Evolutionary conservation across 2,113 vertebrate genomes (phyloP).

Genomic region (Struthio camelus): DNA sequence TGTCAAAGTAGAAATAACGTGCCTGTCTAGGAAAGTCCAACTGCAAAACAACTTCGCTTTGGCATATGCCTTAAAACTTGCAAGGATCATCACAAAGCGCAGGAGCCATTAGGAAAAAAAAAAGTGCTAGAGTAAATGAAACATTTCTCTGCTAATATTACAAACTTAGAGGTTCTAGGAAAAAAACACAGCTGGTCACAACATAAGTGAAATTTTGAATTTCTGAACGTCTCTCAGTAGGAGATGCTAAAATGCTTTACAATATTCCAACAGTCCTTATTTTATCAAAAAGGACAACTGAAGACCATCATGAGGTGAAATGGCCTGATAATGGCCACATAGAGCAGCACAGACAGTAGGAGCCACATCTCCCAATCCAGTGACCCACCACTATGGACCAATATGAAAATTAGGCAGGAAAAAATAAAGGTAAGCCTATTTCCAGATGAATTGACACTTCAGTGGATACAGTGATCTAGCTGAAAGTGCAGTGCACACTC

Average conservation of each 20-base stretch:
- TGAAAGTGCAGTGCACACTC: neutral
- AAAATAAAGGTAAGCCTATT: neutral
- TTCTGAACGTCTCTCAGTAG: neutral
- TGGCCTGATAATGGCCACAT: neutral
- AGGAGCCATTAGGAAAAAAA: neutral
- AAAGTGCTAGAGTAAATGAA: neutral
- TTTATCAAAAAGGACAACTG: neutral
- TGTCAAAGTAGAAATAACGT: neutral
- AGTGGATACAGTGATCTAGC: neutral
- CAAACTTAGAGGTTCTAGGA: neutral
- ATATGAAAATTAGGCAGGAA: neutral
- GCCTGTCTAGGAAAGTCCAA: neutral
- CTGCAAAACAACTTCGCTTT: neutral
- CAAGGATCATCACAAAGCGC: neutral
- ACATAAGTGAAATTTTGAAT: neutral
- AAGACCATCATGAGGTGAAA: neutral
- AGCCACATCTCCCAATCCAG: neutral
- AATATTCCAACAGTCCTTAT: neutral
- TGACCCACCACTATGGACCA: fast-evolving
- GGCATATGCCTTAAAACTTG: neutral
- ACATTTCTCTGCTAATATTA: neutral
- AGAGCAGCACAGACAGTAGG: neutral
- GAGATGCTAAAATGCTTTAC: neutral
- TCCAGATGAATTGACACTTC: neutral
- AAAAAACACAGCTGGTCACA: neutral